Conservation (phyloP, 2,888 invertebrate species). For the Netelia virgata region DNA sequence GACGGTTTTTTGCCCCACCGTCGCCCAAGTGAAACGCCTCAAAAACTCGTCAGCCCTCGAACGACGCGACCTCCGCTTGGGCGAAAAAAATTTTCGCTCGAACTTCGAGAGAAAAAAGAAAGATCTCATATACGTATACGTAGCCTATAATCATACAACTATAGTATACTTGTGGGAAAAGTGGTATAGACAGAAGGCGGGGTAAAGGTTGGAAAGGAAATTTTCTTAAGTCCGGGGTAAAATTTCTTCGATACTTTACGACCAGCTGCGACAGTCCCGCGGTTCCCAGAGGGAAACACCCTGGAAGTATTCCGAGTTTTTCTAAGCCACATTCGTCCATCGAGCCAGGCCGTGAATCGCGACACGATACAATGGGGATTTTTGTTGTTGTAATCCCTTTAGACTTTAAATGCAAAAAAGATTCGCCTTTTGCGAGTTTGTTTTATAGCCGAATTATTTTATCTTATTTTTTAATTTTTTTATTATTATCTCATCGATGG, state of each 20-base stretch:
- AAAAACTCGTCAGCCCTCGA: conserved; percentile 28
- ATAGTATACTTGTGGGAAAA: conserved; percentile 12
- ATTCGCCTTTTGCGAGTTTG: not conserved
- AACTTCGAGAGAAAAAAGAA: conserved; percentile 20
- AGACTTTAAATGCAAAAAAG: not conserved
- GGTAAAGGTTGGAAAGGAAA: not conserved
- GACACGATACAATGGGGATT: not conserved
- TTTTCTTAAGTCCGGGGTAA: conserved; percentile 22
- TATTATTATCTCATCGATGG: not conserved
- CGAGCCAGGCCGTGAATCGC: not conserved
- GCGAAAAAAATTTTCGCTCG: conserved; percentile 5
- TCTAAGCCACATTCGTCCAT: conserved; percentile 10
- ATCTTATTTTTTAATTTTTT: not conserved
- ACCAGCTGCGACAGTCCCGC: not conserved
- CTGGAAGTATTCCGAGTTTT: conserved; percentile 25
- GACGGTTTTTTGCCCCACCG: not conserved
- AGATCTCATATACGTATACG: not conserved
- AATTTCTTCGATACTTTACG: conserved; percentile 36
- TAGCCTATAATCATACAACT: not conserved
- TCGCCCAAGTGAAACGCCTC: conserved; percentile 32
- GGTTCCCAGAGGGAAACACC: not conserved
- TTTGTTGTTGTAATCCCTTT: not conserved
- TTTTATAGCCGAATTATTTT: not conserved
- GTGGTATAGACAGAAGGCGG: not conserved
- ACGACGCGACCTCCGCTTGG: conserved; percentile 8